phyloP scores from a whole-genome alignment of 1,140 invertebrate species.

The Papilio helenus region DNA sequence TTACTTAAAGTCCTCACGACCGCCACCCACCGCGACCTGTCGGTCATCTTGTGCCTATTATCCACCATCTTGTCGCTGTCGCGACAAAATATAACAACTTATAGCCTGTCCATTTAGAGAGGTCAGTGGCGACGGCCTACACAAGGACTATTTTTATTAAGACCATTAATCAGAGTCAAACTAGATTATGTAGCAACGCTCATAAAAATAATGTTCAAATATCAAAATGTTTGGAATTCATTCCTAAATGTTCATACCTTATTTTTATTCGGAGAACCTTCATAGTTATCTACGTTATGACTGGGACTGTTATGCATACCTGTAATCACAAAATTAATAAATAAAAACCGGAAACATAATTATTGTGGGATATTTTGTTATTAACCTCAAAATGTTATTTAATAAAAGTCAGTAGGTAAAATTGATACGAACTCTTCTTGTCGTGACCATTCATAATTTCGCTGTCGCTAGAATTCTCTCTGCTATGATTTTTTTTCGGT shows the following conservation, averaged over 20 bases:
- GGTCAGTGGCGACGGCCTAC: too few relatives aligned
- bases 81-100: too few relatives aligned
- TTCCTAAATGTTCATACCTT: conserved; percentile 54
- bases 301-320: conserved; percentile 70
- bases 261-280: conserved; percentile 77
- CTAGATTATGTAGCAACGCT: too few relatives aligned
- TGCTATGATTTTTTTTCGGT: conserved; percentile 68
- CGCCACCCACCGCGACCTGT: too few relatives aligned
- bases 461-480: conserved; percentile 67
- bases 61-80: too few relatives aligned
- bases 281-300: conserved; percentile 70
- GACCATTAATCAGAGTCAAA: too few relatives aligned
- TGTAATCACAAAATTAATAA: conserved; percentile 48
- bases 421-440: conserved; percentile 60
- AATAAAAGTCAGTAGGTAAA: not conserved
- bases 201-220: too few relatives aligned
- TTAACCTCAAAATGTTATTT: not conserved
- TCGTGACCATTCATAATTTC: conserved; percentile 72
- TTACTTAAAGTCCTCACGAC: too few relatives aligned
- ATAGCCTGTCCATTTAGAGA: too few relatives aligned
- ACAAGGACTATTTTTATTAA: too few relatives aligned
- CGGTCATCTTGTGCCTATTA: too few relatives aligned
- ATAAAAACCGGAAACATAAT: not conserved
- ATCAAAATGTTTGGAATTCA: not conserved
- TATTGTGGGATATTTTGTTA: too few relatives aligned